Evolutionary conservation across 1,140 invertebrate genomes (phyloP), one percentile per base, ranked within the genome.

Genomic region (Proctacanthus coquilletti): DNA sequence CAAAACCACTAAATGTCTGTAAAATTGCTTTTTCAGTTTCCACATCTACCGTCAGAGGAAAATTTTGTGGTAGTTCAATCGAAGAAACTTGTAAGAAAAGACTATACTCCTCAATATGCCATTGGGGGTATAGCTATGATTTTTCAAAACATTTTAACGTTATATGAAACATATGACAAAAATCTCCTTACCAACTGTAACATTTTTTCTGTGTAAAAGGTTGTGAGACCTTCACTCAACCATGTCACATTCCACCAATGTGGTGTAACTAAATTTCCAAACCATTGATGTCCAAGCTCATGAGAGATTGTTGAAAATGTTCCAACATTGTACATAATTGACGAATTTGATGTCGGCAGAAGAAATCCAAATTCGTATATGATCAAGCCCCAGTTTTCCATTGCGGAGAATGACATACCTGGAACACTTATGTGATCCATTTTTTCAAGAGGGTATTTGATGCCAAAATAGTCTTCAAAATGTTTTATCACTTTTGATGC

Each of bases 311-410:
- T 27, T 27, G 23, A 27, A 27, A 27, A 8, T 13, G 8, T 27
- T 27, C 13, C 13, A 9, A 9, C 8, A 13, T 8, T 27, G 8
- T 27, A 13, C 23, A 13, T 27, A 27, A 13, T 27, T 27, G 23
- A 27, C 23, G 8, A 27, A 9, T 13, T 13, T 9, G 23, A 13
- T 9, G 23, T 27, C 8, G 8, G 13, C 23, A 27, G 23, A 27
- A 27, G 23, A 13, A 13, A 27, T 27, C 13, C 23, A n/a, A n/a
- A n/a, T n/a, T 67, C 66, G 48, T 75, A 85, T 1, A 75, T 79
- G 35, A 84, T 71, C 4, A 87, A 53, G n/a, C 80, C 83, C 82
- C 81, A 86, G 61, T 85, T 84, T 54, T 86, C 82, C 81, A 85
- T 85, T 10, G 81, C 83, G 2, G 77, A 77, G 18, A 74, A 72